phyloP scores from a whole-genome alignment of 2,113 vertebrate species.

The Brachyhypopomus gauderio region DNA sequence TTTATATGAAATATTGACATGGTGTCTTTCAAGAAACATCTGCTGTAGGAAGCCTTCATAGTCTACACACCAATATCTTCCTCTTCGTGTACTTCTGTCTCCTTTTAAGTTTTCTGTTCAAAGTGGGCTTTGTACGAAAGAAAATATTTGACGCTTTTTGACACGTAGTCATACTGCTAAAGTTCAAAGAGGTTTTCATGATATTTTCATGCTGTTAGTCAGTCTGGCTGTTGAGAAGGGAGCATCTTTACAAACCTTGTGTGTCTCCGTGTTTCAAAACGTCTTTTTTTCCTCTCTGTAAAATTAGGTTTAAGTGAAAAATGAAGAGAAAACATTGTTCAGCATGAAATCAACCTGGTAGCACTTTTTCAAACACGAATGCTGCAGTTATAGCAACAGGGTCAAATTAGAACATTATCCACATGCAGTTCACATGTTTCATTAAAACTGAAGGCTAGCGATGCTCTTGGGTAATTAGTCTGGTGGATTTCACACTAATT shows the following conservation, averaged over 20 bases:
- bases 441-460: constrained; percentile 1
- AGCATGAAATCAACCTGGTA: neutral
- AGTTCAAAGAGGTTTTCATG: constrained; percentile 4
- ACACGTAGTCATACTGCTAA: neutral
- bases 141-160: constrained; percentile 31
- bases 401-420: constrained; percentile 14
- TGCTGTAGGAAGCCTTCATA: neutral
- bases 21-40: constrained; percentile 17
- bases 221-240: neutral
- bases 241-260: neutral
- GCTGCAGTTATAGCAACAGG: neutral
- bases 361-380: neutral
- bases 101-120: neutral
- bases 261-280: neutral
- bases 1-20: constrained; percentile 41
- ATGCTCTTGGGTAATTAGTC: neutral
- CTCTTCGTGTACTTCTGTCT: neutral
- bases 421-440: constrained; percentile 1
- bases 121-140: constrained; percentile 8
- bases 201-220: constrained; percentile 25
- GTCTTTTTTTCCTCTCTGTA: neutral
- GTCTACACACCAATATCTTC: neutral
- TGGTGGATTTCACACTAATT: neutral
- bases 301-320: neutral
- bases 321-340: neutral